Base-by-base conservation (phyloP, 2,797 vertebrate genomes). In the Pempheris klunzingeri region DNA sequence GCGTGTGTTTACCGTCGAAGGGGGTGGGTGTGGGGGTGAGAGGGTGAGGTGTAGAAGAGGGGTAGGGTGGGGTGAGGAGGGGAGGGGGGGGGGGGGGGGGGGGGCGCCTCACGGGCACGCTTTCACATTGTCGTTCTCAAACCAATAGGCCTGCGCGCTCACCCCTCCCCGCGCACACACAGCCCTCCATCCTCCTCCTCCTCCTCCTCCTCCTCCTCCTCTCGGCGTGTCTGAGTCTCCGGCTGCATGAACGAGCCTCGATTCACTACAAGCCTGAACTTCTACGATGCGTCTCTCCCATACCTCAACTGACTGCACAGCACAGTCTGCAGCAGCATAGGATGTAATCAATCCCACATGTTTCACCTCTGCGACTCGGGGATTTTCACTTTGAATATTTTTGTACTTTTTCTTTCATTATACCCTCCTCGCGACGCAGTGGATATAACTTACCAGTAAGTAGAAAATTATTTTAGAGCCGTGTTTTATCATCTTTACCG, bases 51-150 rank as follows among this genome's bases (percentile, higher is more conserved):
- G 55, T 59, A 53, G 59, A 78, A 57, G 60, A 43, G 75, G 68
- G 58, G 68, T 38, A 62, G 17, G 36, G 58, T 78, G 54, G 1
- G 34, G 36, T 0, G 50, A 7, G 11, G 58, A 47, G 14, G 94
- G 92, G 89, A 94, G 34, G 5, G 47, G 73, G 18, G 74, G 54
- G 71, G 84, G 86, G 89, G 92, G 90, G 89, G 87, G 79, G 91
- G 93, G 92, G 90, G 94, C 93, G 94, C 94, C 94, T 96, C 96
- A 96, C 95, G 95, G 96, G 96, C 95, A 96, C 93, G 94, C 94
- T 95, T 95, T 94, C 93, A 95, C 91, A 92, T 93, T 91, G 94
- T 94, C 92, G 94, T 90, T 89, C 94, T 90, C 92, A 94, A 94
- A 92, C 97, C 97, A 98, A 97, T 97, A 93, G 96, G 94, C 90